Conservation (phyloP, 2,113 vertebrate species). For the Xerus inauris region DNA sequence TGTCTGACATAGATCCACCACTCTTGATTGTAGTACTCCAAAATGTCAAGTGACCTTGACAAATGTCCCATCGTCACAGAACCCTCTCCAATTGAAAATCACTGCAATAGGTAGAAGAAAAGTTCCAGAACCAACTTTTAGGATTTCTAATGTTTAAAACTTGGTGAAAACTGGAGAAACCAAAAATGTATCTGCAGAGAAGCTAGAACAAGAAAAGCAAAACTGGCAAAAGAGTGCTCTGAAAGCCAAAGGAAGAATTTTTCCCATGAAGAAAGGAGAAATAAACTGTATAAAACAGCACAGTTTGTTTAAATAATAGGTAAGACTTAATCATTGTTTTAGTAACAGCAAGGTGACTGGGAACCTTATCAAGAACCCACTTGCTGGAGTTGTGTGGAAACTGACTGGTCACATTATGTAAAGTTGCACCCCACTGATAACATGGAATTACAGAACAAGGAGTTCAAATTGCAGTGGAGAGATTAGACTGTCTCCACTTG, state of each 20-base stretch:
- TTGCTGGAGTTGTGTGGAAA: not conserved
- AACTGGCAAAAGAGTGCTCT: not conserved
- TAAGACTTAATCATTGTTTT: not conserved
- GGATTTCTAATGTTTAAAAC: not conserved
- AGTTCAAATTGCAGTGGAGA: not conserved
- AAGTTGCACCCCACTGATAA: not conserved
- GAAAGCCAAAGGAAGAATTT: not conserved
- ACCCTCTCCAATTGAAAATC: not conserved
- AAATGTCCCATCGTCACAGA: not conserved
- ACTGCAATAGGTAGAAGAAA: not conserved
- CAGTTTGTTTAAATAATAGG: not conserved
- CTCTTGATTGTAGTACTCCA: not conserved
- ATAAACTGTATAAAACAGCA: not conserved
- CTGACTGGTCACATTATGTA: not conserved
- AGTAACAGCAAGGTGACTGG: not conserved
- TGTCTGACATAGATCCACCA: not conserved
- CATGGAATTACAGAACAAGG: not conserved
- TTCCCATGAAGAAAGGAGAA: not conserved
- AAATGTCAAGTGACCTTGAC: not conserved
- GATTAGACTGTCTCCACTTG: not conserved
- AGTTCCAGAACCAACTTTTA: not conserved
- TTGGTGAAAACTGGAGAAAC: not conserved
- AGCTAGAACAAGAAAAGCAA: not conserved
- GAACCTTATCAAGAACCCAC: not conserved
- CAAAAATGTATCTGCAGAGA: not conserved